Evolutionary conservation across 2,113 vertebrate genomes (phyloP).

Genomic region (Scatophagus argus): DNA sequence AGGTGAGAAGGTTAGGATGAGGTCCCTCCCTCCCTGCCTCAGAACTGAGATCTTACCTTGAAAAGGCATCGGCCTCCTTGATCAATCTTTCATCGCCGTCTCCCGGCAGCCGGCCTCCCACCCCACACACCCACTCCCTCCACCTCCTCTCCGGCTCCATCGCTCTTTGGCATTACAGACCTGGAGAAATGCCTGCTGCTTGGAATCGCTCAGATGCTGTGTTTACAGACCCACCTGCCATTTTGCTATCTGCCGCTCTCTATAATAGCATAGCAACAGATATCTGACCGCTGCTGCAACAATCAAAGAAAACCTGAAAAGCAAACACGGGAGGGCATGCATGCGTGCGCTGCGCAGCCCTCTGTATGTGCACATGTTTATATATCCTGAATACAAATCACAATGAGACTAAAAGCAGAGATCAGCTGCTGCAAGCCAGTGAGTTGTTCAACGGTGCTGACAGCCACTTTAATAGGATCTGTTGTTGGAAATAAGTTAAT

Average conservation of each 20-base stretch:
- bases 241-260: conserved; percentile 48
- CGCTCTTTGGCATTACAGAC: conserved; percentile 40
- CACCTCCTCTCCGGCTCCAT: conserved; percentile 6
- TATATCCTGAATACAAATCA: neutral
- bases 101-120: conserved; percentile 43
- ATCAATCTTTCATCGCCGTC: conserved; percentile 72
- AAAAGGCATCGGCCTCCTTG: conserved; percentile 60
- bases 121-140: neutral
- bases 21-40: conserved; percentile 47
- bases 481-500: conserved; percentile 69
- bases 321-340: conserved; percentile 2
- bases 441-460: conserved; percentile 25
- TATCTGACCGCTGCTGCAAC: conserved; percentile 15
- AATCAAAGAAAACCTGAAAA: neutral
- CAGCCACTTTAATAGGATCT: conserved; percentile 65
- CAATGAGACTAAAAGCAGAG: conserved; percentile 17
- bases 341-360: neutral
- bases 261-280: conserved; percentile 54
- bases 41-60: conserved; percentile 73
- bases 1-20: conserved; percentile 58
- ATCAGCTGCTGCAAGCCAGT: conserved; percentile 18
- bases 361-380: neutral
- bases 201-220: conserved; percentile 59
- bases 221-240: conserved; percentile 64
- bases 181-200: conserved; percentile 43